Evolutionary conservation across 2,888 invertebrate species (phyloP), one percentile per base, ranked within the genome.

Genomic region (Stratiomys singularior): DNA sequence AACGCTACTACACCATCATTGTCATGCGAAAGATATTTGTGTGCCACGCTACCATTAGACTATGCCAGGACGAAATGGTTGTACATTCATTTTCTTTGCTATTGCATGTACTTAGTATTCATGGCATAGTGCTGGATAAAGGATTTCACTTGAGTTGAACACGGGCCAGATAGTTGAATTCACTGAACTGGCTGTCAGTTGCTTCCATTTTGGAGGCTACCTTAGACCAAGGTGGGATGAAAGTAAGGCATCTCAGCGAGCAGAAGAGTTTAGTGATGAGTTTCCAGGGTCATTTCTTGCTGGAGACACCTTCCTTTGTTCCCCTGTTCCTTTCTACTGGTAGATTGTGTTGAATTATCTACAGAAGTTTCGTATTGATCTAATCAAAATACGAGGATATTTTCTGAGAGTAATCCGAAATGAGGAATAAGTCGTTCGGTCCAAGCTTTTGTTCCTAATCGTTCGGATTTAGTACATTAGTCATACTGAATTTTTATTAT

Each of bases 101-200:
- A 66, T 18, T 66, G 66, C 30, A 66, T 66, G 66, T 66, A 66
- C 66, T 66, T 66, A 66, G 66, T 66, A 66, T 66, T 66, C 66
- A 66, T 66, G 66, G 18, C 66, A 66, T 37, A 27, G 66, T 37
- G 37, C 37, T 13, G 66, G 66, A 66, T 66, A 66, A 66, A 66
- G 66, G 66, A 66, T 66, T 66, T 21, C 7, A 64, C 15, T 66
- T 37, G 27, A 27, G 37, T 13, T 5, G 37, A 37, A 66, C n/a
- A 27, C 3, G 9, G 37, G 37, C 18, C 11, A 63, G 27, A 27
- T 23, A 25, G 37, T 30, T 60, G 58, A 5, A 18, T 21, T 5
- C 66, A 37, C 37, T 11, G 66, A 37, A 28, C 28, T 7, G 9
- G 60, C n/a, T n/a, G 60, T 60, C 7, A 2, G 3, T 60, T 5